Conservation (phyloP, 1,140 invertebrate genomes). For the Cyclargus thomasi region DNA sequence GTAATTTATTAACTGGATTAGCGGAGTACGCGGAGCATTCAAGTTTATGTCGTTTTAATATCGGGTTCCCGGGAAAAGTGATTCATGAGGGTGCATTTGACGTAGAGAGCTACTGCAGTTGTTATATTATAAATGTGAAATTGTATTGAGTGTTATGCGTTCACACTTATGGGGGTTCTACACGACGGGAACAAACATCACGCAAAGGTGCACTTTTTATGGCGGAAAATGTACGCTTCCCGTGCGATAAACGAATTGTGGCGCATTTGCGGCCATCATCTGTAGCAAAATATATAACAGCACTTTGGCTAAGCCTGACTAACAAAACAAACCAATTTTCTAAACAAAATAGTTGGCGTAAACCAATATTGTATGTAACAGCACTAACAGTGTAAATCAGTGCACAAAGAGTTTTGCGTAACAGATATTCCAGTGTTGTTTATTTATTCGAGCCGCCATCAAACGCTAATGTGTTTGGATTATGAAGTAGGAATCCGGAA, state of each 20-base stretch:
- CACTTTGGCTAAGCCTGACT: not conserved
- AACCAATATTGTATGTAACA: constrained; percentile 1
- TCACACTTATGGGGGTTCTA: too few relatives aligned
- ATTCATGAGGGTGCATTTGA: not conserved
- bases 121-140: too few relatives aligned
- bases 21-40: not conserved
- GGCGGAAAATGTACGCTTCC: too few relatives aligned
- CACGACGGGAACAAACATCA: too few relatives aligned
- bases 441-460: not conserved
- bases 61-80: not conserved
- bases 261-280: too few relatives aligned
- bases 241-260: too few relatives aligned
- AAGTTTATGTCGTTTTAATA: not conserved
- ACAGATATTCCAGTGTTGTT: not conserved
- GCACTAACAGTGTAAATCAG: not conserved
- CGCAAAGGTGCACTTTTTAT: too few relatives aligned
- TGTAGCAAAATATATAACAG: too few relatives aligned
- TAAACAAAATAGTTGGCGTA: not conserved
- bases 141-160: too few relatives aligned
- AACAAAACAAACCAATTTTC: not conserved
- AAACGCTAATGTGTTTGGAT: not conserved
- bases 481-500: not conserved
- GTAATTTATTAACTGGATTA: not conserved
- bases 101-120: too few relatives aligned
- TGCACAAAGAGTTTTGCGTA: not conserved